phyloP scores from a whole-genome alignment of 2,888 invertebrate genomes.

The Listrodromus nycthemerus region DNA sequence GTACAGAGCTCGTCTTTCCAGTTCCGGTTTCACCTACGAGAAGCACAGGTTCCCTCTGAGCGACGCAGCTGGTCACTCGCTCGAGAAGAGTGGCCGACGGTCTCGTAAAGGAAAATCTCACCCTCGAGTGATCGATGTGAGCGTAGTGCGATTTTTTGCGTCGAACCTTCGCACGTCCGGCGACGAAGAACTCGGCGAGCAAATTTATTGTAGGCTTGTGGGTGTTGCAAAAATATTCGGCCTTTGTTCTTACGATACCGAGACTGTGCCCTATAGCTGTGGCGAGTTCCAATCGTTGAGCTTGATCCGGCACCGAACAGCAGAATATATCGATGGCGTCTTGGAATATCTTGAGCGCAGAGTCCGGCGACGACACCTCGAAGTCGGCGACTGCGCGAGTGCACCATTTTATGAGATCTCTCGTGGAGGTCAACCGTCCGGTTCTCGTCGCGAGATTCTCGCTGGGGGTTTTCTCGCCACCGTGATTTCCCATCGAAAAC shows the following conservation, averaged over 20 bases:
- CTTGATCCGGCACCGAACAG: conserved; percentile 88
- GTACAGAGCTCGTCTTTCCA: conserved; percentile 98
- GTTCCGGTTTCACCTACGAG: conserved; percentile 99
- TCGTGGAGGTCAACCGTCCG: conserved; percentile 90
- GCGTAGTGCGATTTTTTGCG: conserved; percentile 73
- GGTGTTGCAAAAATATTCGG: conserved; percentile 91
- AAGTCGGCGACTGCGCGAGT: conserved; percentile 91
- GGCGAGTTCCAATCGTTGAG: conserved; percentile 88
- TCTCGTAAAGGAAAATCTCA: conserved; percentile 93
- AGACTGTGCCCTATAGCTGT: conserved; percentile 92
- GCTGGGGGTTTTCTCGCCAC: conserved; percentile 83
- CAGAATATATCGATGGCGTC: conserved; percentile 97
- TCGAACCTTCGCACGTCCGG: conserved; percentile 88
- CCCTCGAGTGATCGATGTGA: conserved; percentile 82
- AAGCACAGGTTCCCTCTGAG: conserved; percentile 94
- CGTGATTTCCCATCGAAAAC: conserved; percentile 90
- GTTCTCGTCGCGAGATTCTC: conserved; percentile 83
- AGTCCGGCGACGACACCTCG: conserved; percentile 89
- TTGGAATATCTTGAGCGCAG: conserved; percentile 91
- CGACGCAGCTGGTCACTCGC: conserved; percentile 93
- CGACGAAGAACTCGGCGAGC: conserved; percentile 87
- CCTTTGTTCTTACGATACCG: conserved; percentile 93
- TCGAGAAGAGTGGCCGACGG: conserved; percentile 94
- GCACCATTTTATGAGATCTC: conserved; percentile 97
- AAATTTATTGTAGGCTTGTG: conserved; percentile 92